Evolutionary conservation across 2,888 invertebrate genomes (phyloP).

Genomic region (Pristionchus arcanus): DNA sequence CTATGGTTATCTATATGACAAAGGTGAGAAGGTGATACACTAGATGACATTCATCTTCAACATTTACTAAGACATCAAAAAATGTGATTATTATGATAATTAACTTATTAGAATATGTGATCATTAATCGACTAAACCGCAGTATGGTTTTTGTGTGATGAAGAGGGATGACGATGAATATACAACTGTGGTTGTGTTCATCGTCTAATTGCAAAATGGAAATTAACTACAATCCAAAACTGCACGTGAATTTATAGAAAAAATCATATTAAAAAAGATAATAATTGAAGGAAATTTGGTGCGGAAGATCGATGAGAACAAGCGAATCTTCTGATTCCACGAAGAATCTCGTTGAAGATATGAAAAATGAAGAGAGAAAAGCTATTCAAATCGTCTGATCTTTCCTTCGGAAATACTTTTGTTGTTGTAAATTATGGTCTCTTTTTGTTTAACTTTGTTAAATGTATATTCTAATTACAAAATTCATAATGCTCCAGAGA

Average conservation of each 20-base stretch:
- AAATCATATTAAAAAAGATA: neutral
- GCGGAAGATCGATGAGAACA: slow-evolving; percentile 9
- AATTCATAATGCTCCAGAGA: neutral
- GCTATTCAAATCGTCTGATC: slow-evolving; percentile 11
- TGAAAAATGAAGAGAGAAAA: neutral
- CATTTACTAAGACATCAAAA: neutral
- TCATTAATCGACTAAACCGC: too few species aligned
- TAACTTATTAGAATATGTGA: too few species aligned
- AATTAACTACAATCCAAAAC: too few species aligned
- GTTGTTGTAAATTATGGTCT: slow-evolving; percentile 26
- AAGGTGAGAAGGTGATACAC: slow-evolving; percentile 56
- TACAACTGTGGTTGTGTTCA: too few species aligned
- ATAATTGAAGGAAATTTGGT: slow-evolving; percentile 33
- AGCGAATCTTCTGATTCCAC: slow-evolving; percentile 8
- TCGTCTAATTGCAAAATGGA: too few species aligned
- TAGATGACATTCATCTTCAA: neutral
- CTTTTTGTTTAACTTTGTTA: neutral
- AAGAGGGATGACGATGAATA: too few species aligned
- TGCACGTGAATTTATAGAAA: too few species aligned
- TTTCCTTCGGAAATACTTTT: neutral
- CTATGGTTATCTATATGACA: slow-evolving; percentile 70
- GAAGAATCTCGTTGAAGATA: neutral
- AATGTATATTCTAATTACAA: neutral
- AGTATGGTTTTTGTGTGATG: too few species aligned
- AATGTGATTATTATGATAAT: too few species aligned